phyloP scores from a whole-genome alignment of 37 sponge, comb jelly and placozoan species.

The Haliclona indistincta region DNA sequence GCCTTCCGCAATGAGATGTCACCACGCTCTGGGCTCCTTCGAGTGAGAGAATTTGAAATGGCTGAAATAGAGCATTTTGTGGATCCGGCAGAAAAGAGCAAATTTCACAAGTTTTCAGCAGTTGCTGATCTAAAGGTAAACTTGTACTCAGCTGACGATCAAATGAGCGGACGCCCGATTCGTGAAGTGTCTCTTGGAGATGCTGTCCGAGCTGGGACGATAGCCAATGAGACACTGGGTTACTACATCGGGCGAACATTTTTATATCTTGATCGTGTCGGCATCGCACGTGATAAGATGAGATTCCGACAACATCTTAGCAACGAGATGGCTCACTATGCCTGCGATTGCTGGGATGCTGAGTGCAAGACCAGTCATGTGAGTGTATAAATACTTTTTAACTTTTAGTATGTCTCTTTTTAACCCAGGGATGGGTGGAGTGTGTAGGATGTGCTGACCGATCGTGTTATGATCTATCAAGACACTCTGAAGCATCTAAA shows the following conservation, averaged over 20 bases:
- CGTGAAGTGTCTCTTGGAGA: conserved; percentile 63
- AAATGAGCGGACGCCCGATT: conserved; percentile 74
- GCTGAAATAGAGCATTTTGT: conserved; percentile 99
- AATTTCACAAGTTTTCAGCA: conserved; percentile 57
- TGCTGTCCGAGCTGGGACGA: conserved; percentile 71
- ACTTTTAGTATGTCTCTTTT: conserved; percentile 33
- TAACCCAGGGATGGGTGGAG: conserved; percentile 99
- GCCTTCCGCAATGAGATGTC: conserved; percentile 98
- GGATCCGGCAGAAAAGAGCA: conserved; percentile 74
- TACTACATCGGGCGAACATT: conserved; percentile 93
- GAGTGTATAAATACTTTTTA: background rate
- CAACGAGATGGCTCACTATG: conserved; percentile 99
- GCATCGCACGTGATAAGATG: conserved; percentile 74
- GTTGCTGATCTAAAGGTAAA: conserved; percentile 62
- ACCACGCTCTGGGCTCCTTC: conserved; percentile 90
- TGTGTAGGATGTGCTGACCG: conserved; percentile 99
- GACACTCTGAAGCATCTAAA: conserved; percentile 73
- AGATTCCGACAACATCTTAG: conserved; percentile 95
- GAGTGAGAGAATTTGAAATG: conserved; percentile 91
- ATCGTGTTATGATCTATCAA: conserved; percentile 86
- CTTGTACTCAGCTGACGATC: conserved; percentile 72
- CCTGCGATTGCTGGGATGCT: conserved; percentile 99
- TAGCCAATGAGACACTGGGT: conserved; percentile 84
- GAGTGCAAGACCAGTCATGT: conserved; percentile 96
- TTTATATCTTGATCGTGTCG: conserved; percentile 73